Evolutionary conservation across 2,888 invertebrate species (phyloP).

Genomic region (Koerneria pararmatus): DNA sequence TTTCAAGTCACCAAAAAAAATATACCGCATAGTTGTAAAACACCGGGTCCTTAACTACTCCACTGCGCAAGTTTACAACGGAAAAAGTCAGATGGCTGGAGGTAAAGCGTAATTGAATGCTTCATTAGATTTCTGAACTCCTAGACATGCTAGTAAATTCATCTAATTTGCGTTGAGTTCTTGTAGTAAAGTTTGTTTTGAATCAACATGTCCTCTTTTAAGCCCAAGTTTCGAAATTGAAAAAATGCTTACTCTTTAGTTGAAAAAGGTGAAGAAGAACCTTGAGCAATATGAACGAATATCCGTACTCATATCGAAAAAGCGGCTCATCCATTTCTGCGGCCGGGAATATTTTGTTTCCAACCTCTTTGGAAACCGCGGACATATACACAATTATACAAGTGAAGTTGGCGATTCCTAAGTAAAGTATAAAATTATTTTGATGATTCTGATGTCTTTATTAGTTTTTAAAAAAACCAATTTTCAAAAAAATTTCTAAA

Average conservation of each 20-base stretch:
- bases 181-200: no score
- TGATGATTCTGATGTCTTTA: neutral
- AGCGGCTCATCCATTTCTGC: conserved; percentile 58
- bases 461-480: neutral
- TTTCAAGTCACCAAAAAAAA: neutral
- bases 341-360: conserved; percentile 56
- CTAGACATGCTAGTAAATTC: no score
- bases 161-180: no score
- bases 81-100: no score
- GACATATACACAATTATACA: conserved; percentile 59
- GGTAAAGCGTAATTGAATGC: no score
- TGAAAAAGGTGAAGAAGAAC: conserved; percentile 25
- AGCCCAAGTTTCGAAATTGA: no score
- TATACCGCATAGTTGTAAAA: neutral
- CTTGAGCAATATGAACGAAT: conserved; percentile 54
- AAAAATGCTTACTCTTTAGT: no score
- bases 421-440: conserved; percentile 11
- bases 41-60: neutral
- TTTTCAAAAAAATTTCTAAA: neutral
- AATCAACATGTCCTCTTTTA: no score
- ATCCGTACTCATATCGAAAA: conserved; percentile 58
- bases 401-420: conserved; percentile 54
- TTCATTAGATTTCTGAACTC: no score
- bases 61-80: neutral
- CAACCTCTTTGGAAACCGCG: conserved; percentile 56